These are phyloP conservation scores for Enteromius paludinosus DNA, from an alignment of 2,797 vertebrate genomes.

Conservation along the genomic window DNA sequence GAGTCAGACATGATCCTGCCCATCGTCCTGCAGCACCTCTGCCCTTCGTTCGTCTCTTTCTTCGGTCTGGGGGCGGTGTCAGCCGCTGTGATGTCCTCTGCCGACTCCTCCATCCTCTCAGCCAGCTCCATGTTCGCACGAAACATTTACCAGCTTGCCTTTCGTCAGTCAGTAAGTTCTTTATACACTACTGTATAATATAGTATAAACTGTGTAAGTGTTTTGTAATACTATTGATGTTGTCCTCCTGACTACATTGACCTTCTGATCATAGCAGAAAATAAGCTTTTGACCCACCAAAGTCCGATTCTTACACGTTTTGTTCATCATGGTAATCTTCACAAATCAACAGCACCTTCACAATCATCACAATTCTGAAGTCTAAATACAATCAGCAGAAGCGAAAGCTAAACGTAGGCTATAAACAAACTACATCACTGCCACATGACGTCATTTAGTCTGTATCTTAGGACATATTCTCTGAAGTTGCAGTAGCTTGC, in stretches of 20 bases:
- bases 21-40: constrained; percentile 94
- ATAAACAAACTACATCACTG: too few species aligned
- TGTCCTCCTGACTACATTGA: neutral
- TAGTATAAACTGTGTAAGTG: neutral
- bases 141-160: constrained; percentile 95
- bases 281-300: neutral
- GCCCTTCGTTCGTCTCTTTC: constrained; percentile 91
- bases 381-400: too few species aligned
- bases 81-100: constrained; percentile 97
- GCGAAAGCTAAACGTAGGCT: too few species aligned
- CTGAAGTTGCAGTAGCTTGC: too few species aligned
- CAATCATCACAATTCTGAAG: too few species aligned
- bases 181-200: neutral
- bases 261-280: neutral
- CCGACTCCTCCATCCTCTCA: constrained; percentile 96
- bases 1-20: constrained; percentile 97
- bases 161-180: constrained; percentile 91
- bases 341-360: too few species aligned
- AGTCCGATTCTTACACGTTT: neutral
- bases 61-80: constrained; percentile 96
- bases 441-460: too few species aligned
- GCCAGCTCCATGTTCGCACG: constrained; percentile 98
- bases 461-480: too few species aligned
- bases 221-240: neutral
- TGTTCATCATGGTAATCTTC: neutral